Conservation (phyloP, 2,113 vertebrate genomes). For the Sminthopsis crassicaudata region DNA sequence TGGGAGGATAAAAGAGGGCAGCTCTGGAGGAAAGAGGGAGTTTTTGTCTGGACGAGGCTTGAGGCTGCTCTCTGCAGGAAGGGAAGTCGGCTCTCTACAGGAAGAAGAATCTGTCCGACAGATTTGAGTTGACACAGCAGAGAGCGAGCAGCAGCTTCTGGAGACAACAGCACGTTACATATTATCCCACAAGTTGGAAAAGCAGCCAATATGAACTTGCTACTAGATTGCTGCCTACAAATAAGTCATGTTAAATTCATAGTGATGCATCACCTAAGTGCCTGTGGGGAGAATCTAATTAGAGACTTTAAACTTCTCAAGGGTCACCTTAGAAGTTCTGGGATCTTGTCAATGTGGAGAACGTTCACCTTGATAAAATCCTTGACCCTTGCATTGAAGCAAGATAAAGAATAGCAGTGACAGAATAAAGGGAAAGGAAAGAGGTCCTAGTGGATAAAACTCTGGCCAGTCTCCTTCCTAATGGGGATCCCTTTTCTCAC, state of each 20-base stretch:
- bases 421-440: neutral
- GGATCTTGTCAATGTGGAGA: neutral
- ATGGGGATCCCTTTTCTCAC: neutral
- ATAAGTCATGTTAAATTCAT: neutral
- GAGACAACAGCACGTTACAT: too few relatives aligned
- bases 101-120: too few relatives aligned
- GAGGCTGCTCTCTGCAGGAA: too few relatives aligned
- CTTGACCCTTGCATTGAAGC: accelerated
- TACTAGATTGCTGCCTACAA: neutral
- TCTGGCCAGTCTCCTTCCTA: neutral
- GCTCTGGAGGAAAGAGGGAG: too few relatives aligned
- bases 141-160: too few relatives aligned
- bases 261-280: neutral
- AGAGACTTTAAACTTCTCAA: neutral
- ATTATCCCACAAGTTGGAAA: neutral
- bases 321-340: neutral
- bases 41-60: too few relatives aligned
- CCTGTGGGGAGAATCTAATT: neutral
- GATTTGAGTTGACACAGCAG: too few relatives aligned
- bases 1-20: too few relatives aligned
- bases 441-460: too few relatives aligned
- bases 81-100: too few relatives aligned
- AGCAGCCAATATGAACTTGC: neutral
- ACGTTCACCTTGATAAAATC: too few relatives aligned
- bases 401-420: neutral